Conservation (phyloP, 2,888 invertebrate species). For the Aleiodes leptofemur region DNA sequence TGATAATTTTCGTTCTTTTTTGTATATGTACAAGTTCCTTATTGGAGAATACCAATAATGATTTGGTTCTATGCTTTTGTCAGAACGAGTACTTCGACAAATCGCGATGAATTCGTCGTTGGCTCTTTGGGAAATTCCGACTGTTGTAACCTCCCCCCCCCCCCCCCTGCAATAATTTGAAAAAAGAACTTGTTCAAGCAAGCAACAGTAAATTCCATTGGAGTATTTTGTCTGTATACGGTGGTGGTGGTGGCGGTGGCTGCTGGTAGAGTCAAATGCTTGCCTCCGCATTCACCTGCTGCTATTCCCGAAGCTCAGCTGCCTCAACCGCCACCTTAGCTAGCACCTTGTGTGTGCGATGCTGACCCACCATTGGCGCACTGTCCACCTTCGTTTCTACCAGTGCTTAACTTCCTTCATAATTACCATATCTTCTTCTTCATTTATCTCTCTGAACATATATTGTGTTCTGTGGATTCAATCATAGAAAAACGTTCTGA, state of each 20-base stretch:
- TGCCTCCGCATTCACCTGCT: conserved; percentile 73
- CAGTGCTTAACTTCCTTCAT: conserved; percentile 50
- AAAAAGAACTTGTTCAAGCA: no score
- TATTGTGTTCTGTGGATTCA: background rate
- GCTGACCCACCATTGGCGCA: conserved; percentile 63
- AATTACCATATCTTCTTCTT: conserved; percentile 42
- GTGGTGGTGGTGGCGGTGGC: no score
- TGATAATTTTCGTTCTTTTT: no score
- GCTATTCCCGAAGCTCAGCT: conserved; percentile 73
- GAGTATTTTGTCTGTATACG: conserved; percentile 6
- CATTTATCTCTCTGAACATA: conserved; percentile 17
- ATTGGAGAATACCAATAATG: no score
- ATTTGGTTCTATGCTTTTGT: no score
- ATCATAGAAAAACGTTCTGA: background rate
- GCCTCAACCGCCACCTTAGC: conserved; percentile 73
- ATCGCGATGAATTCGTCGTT: no score
- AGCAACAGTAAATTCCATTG: no score
- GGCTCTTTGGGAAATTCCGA: no score
- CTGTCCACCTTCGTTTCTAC: conserved; percentile 60
- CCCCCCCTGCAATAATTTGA: conserved; percentile 38
- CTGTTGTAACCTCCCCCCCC: no score
- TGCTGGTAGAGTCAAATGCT: conserved; percentile 23
- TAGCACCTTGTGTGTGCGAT: conserved; percentile 68
- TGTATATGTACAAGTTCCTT: no score
- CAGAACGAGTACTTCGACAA: no score